A percentile compares a stretch with the other conserved stretches of the same genome.
phyloP scores from a whole-genome alignment of 2,888 invertebrate genomes.

The Lithophane leautieri region DNA sequence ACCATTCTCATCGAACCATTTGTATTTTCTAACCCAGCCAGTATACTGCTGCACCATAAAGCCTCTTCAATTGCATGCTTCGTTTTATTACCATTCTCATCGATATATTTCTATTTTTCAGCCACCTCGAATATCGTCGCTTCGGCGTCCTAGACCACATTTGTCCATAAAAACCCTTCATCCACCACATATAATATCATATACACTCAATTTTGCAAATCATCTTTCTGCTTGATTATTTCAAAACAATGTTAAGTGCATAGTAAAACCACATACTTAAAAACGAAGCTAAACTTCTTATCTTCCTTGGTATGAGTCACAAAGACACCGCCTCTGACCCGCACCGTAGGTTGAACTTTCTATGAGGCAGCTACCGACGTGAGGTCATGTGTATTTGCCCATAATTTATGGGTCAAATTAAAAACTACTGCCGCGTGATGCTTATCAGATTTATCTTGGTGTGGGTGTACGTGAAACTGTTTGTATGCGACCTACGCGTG shows the following conservation, averaged over 20 bases:
- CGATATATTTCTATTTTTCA: too few relatives aligned
- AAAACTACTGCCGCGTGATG: slow-evolving; percentile 58
- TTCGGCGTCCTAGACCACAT: too few relatives aligned
- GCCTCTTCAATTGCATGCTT: too few relatives aligned
- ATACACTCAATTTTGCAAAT: too few relatives aligned
- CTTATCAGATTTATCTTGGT: slow-evolving; percentile 29
- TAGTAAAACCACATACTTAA: slow-evolving; percentile 7
- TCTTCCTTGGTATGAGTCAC: slow-evolving; percentile 45
- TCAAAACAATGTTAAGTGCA: not conserved
- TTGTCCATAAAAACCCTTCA: too few relatives aligned
- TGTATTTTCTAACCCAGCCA: too few relatives aligned
- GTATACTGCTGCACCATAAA: too few relatives aligned
- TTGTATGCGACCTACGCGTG: slow-evolving; percentile 43
- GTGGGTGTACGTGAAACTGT: slow-evolving; percentile 49
- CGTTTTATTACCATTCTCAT: too few relatives aligned
- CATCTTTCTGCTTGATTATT: too few relatives aligned
- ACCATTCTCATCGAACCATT: too few relatives aligned
- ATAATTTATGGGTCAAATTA: slow-evolving; percentile 66
- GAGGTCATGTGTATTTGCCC: slow-evolving; percentile 61
- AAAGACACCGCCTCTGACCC: slow-evolving; percentile 66
- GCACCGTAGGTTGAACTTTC: slow-evolving; percentile 66
- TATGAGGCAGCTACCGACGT: slow-evolving; percentile 67
- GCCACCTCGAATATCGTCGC: too few relatives aligned
- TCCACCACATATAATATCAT: too few relatives aligned
- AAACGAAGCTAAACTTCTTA: slow-evolving; percentile 41